These are phyloP conservation scores for Acestrorhynchus altus DNA, from an alignment of 2,797 vertebrate species.

Conservation along the genomic window DNA sequence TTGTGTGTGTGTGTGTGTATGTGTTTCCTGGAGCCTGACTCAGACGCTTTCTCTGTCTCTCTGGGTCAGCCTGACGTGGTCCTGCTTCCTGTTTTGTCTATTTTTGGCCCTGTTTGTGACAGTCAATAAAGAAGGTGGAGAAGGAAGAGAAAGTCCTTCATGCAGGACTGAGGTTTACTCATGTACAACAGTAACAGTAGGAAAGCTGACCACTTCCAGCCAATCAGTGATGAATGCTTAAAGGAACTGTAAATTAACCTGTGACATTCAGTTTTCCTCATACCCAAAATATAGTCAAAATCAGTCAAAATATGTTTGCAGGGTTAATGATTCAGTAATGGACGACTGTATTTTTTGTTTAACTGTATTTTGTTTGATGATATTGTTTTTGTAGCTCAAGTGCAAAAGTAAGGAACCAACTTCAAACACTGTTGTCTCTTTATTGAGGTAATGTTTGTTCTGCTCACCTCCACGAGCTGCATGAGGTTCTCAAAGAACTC, in stretches of 20 bases:
- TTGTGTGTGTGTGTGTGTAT: constrained; percentile 24
- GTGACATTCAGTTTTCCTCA: no score
- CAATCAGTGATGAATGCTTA: no score
- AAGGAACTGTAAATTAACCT: no score
- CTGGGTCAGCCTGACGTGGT: constrained; percentile 35
- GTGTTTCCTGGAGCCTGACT: constrained; percentile 39
- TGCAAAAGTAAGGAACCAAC: no score
- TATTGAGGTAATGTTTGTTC: neutral
- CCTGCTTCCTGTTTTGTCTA: constrained; percentile 57
- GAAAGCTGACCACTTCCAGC: neutral
- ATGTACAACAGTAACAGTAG: neutral
- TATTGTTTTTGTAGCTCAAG: no score
- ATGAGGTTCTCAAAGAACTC: constrained; percentile 96
- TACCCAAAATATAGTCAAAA: no score
- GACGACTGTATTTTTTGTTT: no score
- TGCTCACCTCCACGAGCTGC: constrained; percentile 95
- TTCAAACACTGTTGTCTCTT: no score
- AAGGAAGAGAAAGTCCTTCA: constrained; percentile 5
- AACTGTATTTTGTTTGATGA: no score
- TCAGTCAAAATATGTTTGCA: no score
- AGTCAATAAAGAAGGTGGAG: constrained; percentile 1
- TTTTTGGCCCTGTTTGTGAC: constrained; percentile 37
- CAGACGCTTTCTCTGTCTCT: constrained; percentile 39
- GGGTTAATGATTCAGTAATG: no score
- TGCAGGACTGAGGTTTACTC: neutral